Evolutionary conservation across 2,797 vertebrate genomes (phyloP).

Genomic region (Hyperoplus immaculatus): DNA sequence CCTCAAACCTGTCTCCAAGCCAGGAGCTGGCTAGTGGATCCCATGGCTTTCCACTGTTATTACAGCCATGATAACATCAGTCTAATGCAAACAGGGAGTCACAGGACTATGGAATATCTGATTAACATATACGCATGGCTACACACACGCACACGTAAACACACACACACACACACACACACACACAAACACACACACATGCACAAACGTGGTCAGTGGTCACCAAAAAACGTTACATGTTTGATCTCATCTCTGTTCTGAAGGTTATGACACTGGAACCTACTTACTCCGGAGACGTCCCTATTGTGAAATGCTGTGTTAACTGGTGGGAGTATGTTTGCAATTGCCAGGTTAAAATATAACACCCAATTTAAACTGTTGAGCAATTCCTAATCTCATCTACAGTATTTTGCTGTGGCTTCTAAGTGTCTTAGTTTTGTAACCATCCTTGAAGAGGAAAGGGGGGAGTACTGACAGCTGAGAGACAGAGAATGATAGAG

Average conservation of each 20-base stretch:
- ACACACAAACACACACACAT: constrained; percentile 49
- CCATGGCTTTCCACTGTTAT: constrained; percentile 68
- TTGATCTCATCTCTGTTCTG: constrained; percentile 11
- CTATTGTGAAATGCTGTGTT: constrained; percentile 19
- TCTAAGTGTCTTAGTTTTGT: constrained; percentile 42
- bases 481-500: constrained; percentile 32
- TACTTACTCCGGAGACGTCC: constrained; percentile 1
- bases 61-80: constrained; percentile 71
- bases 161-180: constrained; percentile 45
- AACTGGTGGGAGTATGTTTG: constrained; percentile 44
- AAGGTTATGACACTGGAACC: constrained; percentile 1
- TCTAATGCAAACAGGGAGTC: constrained; percentile 65
- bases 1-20: not conserved
- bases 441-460: constrained; percentile 22
- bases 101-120: constrained; percentile 68
- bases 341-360: constrained; percentile 61
- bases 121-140: constrained; percentile 3
- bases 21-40: constrained; percentile 52
- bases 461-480: not conserved
- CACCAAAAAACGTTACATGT: constrained; percentile 25
- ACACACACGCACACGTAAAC: constrained; percentile 46
- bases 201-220: constrained; percentile 29
- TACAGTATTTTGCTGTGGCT: constrained; percentile 54
- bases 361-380: constrained; percentile 52
- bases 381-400: constrained; percentile 47